Evolutionary conservation across 2,888 invertebrate species (phyloP).

Genomic region (Cremastinae sp.): DNA sequence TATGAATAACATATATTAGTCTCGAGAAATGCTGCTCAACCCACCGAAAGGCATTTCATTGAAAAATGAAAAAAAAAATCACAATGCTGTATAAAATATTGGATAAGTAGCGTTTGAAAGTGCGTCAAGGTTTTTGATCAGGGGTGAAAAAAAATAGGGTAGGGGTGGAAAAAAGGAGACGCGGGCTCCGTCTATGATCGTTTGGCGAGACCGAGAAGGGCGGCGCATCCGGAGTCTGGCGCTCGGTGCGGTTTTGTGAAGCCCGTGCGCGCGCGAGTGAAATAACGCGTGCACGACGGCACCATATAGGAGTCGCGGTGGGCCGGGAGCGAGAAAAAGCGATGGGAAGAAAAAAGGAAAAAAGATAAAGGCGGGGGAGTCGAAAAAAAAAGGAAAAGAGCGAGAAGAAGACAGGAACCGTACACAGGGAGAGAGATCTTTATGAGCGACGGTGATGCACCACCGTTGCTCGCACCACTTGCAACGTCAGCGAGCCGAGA

Average conservation of each 20-base stretch:
- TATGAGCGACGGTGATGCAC: slow-evolving; percentile 50
- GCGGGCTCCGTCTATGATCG: slow-evolving; percentile 59
- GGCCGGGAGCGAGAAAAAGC: slow-evolving; percentile 26
- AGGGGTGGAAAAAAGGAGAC: slow-evolving; percentile 44
- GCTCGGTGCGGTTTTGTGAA: slow-evolving; percentile 43
- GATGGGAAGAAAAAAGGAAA: slow-evolving; percentile 43
- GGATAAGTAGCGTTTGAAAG: too few species aligned
- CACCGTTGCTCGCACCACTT: slow-evolving; percentile 48
- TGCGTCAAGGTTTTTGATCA: not conserved
- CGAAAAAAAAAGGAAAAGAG: slow-evolving; percentile 53
- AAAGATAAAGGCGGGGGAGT: slow-evolving; percentile 47
- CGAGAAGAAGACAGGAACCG: slow-evolving; percentile 46
- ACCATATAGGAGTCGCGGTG: slow-evolving; percentile 6
- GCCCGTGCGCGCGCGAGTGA: slow-evolving; percentile 57
- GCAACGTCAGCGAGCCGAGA: slow-evolving; percentile 52
- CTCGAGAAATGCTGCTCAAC: too few species aligned
- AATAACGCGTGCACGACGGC: slow-evolving; percentile 49
- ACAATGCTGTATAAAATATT: too few species aligned
- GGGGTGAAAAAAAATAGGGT: too few species aligned
- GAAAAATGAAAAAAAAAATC: too few species aligned
- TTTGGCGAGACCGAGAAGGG: slow-evolving; percentile 78
- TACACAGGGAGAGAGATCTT: slow-evolving; percentile 49
- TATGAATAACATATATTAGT: too few species aligned
- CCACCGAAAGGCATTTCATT: too few species aligned
- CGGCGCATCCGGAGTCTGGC: slow-evolving; percentile 74